These are phyloP conservation scores for Sminthopsis crassicaudata DNA, from an alignment of 2,113 vertebrate genomes.

Conservation along the genomic window DNA sequence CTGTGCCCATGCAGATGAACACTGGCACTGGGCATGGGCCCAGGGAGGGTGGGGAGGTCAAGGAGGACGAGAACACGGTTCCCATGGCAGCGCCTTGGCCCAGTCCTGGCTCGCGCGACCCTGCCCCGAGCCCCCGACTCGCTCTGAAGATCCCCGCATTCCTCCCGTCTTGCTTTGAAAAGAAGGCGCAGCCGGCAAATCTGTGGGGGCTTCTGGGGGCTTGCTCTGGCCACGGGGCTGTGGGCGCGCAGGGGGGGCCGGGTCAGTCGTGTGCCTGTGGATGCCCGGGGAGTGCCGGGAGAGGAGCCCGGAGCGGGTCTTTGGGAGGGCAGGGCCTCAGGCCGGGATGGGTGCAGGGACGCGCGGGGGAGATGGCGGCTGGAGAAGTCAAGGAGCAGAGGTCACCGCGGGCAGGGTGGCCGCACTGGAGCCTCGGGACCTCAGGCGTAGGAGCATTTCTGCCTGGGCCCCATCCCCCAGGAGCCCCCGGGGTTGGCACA, in stretches of 20 bases:
- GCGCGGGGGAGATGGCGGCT: too few relatives aligned
- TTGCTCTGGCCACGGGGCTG: neutral
- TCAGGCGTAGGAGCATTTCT: too few relatives aligned
- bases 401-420: too few relatives aligned
- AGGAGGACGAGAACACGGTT: neutral
- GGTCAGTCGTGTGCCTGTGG: neutral
- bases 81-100: neutral
- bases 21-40: neutral
- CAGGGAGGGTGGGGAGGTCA: conserved; percentile 36
- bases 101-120: neutral
- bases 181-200: neutral
- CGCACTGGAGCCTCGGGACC: too few relatives aligned
- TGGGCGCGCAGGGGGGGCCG: too few relatives aligned
- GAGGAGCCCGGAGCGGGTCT: too few relatives aligned
- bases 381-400: too few relatives aligned
- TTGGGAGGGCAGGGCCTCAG: too few relatives aligned
- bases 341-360: too few relatives aligned
- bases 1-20: conserved; percentile 57
- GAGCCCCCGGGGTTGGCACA: too few relatives aligned
- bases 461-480: too few relatives aligned
- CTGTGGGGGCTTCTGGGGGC: too few relatives aligned
- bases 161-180: neutral
- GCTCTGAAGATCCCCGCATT: neutral
- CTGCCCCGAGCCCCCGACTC: neutral
- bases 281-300: neutral